Evolutionary conservation across 2,888 invertebrate species (phyloP).

Genomic region (Lucinisca nassula): DNA sequence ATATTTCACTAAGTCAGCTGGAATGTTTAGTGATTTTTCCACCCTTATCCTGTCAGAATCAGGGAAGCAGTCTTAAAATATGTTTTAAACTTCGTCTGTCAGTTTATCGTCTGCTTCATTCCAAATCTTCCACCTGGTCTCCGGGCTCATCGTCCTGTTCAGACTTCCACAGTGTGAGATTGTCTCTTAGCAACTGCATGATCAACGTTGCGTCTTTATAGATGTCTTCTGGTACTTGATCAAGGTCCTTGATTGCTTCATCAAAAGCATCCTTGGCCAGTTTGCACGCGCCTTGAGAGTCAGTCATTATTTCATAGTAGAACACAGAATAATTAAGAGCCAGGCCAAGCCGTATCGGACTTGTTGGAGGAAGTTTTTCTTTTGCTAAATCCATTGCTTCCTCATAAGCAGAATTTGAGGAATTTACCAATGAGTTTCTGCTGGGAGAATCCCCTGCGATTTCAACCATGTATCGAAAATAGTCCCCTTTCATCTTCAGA

Average conservation of each 20-base stretch:
- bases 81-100: no score
- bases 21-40: no score
- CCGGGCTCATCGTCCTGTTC: conserved; percentile 92
- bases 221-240: conserved; percentile 99
- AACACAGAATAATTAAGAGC: conserved; percentile 99
- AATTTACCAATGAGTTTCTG: conserved; percentile 88
- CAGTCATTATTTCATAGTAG: conserved; percentile 99
- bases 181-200: conserved; percentile 96
- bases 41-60: no score
- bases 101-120: background rate
- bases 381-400: conserved; percentile 99
- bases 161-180: conserved; percentile 96
- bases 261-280: conserved; percentile 99
- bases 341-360: conserved; percentile 99
- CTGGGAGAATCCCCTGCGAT: conserved; percentile 93
- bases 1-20: no score
- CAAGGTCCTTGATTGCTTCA: conserved; percentile 99
- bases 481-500: conserved; percentile 99
- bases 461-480: conserved; percentile 99
- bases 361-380: conserved; percentile 99
- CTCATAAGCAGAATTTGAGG: conserved; percentile 99
- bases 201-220: conserved; percentile 99
- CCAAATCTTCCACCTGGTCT: background rate
- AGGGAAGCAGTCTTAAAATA: no score
- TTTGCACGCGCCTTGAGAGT: conserved; percentile 99